Evolutionary conservation across 2,888 invertebrate genomes (phyloP).

Genomic region (Aporophyla lueneburgensis): DNA sequence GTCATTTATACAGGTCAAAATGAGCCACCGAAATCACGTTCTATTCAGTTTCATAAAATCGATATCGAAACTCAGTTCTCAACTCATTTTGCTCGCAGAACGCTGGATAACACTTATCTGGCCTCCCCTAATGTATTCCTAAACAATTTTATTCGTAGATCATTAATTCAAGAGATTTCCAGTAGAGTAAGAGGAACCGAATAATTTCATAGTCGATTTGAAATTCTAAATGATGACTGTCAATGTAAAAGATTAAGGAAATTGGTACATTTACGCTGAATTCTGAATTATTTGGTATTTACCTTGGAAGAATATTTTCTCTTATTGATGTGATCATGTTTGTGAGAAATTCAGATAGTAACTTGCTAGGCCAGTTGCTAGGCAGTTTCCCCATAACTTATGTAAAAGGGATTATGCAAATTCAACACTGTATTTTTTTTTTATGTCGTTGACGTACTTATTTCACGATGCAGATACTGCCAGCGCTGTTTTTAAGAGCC

Average conservation of each 20-base stretch:
- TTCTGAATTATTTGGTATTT: constrained; percentile 1
- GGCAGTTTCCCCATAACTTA: neutral
- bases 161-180: constrained; percentile 67
- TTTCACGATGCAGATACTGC: neutral
- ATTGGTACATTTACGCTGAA: constrained; percentile 52
- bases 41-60: neutral
- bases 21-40: neutral
- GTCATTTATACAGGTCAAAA: neutral
- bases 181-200: constrained; percentile 53
- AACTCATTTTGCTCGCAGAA: constrained; percentile 5
- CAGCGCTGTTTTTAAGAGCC: neutral
- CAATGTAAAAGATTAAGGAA: constrained; percentile 44
- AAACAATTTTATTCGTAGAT: constrained; percentile 48
- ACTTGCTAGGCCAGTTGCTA: too few species aligned
- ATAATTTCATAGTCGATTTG: constrained; percentile 62
- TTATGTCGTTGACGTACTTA: neutral
- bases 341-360: neutral
- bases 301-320: neutral
- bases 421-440: neutral
- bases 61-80: neutral
- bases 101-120: constrained; percentile 3
- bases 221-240: constrained; percentile 58
- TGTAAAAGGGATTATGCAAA: neutral
- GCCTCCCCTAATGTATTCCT: constrained; percentile 59
- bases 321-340: neutral